A percentile compares a stretch with the other conserved stretches of the same genome.
These are phyloP conservation scores for Chymomyza amoena DNA, from an alignment of 2,888 invertebrate genomes.

Conservation along the genomic window DNA sequence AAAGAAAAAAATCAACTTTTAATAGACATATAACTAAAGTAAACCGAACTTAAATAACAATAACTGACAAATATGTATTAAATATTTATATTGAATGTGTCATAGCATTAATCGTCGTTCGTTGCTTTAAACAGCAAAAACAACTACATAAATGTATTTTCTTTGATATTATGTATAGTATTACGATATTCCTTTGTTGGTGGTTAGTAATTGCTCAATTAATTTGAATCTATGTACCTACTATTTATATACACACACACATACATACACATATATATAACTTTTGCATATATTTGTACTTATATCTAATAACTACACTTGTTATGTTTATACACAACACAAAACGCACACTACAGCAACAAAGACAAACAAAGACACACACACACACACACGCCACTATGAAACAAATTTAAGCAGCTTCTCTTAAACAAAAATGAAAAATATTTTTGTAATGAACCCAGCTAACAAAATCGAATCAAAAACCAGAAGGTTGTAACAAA, in stretches of 20 bases:
- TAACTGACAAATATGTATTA: conserved; percentile 50
- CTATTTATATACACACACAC: conserved; percentile 50
- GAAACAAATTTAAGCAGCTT: not conserved
- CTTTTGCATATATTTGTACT: not conserved
- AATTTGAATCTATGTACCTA: conserved; percentile 64
- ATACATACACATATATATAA: not conserved
- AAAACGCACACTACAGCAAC: not conserved
- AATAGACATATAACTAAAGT: conserved; percentile 43
- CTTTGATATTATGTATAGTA: conserved; percentile 36
- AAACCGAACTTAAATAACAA: conserved; percentile 7
- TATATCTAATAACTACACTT: conserved; percentile 41
- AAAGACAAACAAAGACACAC: not conserved
- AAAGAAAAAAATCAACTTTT: conserved; percentile 32
- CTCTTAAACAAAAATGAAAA: not conserved
- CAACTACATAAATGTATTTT: not conserved
- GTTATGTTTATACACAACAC: conserved; percentile 53
- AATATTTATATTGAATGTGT: conserved; percentile 56
- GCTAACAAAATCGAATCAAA: conserved; percentile 4
- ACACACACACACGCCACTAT: not conserved
- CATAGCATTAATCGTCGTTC: conserved; percentile 35
- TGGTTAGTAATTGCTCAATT: conserved; percentile 65
- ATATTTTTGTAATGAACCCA: not conserved
- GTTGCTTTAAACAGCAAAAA: not conserved
- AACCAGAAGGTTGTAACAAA: conserved; percentile 56
- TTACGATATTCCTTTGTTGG: conserved; percentile 39